phyloP scores from a whole-genome alignment of 2,888 invertebrate species.

The Choristoneura rosaceana region DNA sequence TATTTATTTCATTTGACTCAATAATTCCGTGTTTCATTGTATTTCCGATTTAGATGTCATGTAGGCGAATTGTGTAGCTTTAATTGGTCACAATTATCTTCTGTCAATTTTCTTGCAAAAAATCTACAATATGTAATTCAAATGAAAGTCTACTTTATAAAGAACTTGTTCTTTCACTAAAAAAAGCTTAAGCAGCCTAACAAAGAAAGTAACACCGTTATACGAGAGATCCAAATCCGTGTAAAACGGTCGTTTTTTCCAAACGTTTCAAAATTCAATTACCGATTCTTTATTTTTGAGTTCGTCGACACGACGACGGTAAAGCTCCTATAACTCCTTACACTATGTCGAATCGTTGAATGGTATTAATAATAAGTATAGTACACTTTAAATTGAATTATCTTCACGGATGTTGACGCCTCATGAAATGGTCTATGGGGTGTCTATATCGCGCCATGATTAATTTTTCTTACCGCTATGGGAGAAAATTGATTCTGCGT shows the following conservation, averaged over 20 bases:
- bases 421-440: conserved; percentile 82
- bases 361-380: conserved; percentile 71
- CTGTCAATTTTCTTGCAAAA: background rate
- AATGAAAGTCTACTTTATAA: background rate
- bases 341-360: conserved; percentile 72
- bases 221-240: conserved; percentile 30
- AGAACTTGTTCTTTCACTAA: conserved; percentile 8
- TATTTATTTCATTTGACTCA: too few species aligned
- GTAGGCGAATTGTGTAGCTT: too few species aligned
- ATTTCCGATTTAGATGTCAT: too few species aligned
- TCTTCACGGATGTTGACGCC: conserved; percentile 75
- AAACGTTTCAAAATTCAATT: conserved; percentile 77
- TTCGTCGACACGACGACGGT: conserved; percentile 73
- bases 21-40: too few species aligned
- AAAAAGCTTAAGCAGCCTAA: conserved; percentile 11
- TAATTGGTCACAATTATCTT: background rate
- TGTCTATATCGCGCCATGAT: conserved; percentile 74
- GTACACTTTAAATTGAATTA: conserved; percentile 83
- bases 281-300: conserved; percentile 70
- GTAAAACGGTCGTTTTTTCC: conserved; percentile 37
- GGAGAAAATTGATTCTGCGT: conserved; percentile 59
- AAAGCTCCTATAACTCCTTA: conserved; percentile 72
- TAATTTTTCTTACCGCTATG: conserved; percentile 76
- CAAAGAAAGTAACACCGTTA: conserved; percentile 34
- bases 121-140: background rate